Conservation (phyloP, 2,888 invertebrate species). For the Philopedon plagiatum region DNA sequence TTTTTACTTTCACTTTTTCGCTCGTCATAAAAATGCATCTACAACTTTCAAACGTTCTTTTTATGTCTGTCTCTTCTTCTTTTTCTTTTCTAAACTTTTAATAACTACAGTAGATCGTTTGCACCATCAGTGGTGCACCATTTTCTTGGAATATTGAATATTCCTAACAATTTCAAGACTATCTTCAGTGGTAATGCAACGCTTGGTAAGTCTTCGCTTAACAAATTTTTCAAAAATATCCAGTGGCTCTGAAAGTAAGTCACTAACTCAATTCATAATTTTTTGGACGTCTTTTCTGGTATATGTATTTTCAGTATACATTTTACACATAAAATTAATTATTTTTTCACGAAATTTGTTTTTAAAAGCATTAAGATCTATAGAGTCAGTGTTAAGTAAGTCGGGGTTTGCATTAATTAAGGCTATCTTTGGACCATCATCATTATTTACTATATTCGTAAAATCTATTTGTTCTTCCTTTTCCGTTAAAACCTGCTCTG, state of each 20-base stretch:
- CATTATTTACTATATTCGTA: not conserved
- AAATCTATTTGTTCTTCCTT: not conserved
- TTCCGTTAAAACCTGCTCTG: not conserved
- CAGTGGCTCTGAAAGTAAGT: conserved; percentile 38
- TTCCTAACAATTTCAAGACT: not conserved
- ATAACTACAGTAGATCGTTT: too few relatives aligned
- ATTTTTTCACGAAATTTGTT: not conserved
- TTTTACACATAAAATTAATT: not conserved
- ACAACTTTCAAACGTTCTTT: too few relatives aligned
- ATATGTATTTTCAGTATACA: not conserved
- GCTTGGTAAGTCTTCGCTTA: not conserved
- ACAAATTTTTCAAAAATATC: conserved; percentile 35
- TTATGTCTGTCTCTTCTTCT: too few relatives aligned
- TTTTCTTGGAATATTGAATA: too few relatives aligned
- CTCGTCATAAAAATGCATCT: too few relatives aligned
- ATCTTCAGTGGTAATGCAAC: not conserved
- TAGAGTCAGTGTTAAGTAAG: too few relatives aligned
- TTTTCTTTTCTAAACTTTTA: too few relatives aligned
- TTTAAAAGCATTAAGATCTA: not conserved
- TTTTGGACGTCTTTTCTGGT: conserved; percentile 38
- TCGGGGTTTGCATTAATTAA: too few relatives aligned
- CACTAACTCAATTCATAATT: conserved; percentile 27
- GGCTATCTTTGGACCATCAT: too few relatives aligned
- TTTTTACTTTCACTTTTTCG: too few relatives aligned
- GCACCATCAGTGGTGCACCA: too few relatives aligned